Percentiles rank a stretch among this genome's conserved stretches.
These are phyloP conservation scores for Lepetodrilus schrolli DNA, from an alignment of 2,888 invertebrate genomes.

Conservation along the genomic window DNA sequence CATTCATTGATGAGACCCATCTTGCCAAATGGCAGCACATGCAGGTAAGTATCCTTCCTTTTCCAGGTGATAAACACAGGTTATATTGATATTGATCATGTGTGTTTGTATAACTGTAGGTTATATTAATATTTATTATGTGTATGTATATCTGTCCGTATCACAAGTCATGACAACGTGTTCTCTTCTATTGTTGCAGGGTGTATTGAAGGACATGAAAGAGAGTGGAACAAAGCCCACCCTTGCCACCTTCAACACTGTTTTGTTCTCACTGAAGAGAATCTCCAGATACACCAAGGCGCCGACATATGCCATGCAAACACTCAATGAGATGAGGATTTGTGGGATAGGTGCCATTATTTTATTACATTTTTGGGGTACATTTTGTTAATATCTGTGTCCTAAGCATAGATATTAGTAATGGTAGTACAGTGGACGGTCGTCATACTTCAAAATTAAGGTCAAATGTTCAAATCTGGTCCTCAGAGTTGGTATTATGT, in stretches of 20 bases:
- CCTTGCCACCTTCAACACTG: conserved; percentile 81
- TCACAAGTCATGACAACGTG: conserved; percentile 31
- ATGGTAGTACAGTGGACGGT: too few species aligned
- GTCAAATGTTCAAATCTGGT: too few species aligned
- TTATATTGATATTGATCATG: too few species aligned
- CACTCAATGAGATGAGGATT: conserved; percentile 81
- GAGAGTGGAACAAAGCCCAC: conserved; percentile 80
- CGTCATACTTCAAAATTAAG: too few species aligned
- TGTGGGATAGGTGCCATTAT: conserved; percentile 80
- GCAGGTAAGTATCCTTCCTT: background rate
- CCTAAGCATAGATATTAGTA: too few species aligned
- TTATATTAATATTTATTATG: background rate
- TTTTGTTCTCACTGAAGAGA: conserved; percentile 78
- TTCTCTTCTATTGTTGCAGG: conserved; percentile 66
- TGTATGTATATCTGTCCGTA: conserved; percentile 15
- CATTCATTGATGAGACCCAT: conserved; percentile 29
- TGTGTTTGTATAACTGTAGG: background rate
- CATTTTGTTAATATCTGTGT: too few species aligned
- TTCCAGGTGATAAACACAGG: too few species aligned
- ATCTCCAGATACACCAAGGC: conserved; percentile 75
- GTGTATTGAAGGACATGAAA: conserved; percentile 81
- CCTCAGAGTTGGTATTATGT: background rate
- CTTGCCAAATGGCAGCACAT: conserved; percentile 36
- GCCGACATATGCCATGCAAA: conserved; percentile 77
- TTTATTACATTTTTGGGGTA: too few species aligned